Evolutionary conservation across 2,113 vertebrate genomes (phyloP).

Genomic region (Tauraco erythrolophus): DNA sequence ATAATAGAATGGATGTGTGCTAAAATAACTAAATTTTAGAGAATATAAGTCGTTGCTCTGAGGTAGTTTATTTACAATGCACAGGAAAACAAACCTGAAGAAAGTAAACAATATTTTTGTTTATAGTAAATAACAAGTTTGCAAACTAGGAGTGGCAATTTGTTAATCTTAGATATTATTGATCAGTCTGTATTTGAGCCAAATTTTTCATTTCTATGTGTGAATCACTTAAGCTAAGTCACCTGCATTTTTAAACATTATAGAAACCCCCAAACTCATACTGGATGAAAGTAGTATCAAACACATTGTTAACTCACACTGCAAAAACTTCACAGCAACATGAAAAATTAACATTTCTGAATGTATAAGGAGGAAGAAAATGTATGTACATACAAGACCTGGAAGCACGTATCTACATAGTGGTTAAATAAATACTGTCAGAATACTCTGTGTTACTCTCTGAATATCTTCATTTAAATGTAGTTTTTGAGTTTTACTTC

Average conservation of each 20-base stretch:
- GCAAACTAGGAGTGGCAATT: neutral
- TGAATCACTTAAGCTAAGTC: neutral
- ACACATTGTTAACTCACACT: neutral
- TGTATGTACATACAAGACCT: neutral
- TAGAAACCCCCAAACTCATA: neutral
- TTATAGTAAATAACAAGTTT: neutral
- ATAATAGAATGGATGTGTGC: neutral
- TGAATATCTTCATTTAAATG: constrained; percentile 39
- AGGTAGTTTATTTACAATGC: neutral
- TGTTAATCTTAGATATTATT: neutral
- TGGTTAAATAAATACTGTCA: neutral
- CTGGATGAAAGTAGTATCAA: neutral
- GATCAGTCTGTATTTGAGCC: neutral
- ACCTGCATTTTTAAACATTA: neutral
- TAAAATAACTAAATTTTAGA: neutral
- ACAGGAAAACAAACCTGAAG: neutral
- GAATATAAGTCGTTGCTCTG: neutral
- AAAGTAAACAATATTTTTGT: neutral
- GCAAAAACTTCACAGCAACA: neutral
- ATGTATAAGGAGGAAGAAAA: neutral
- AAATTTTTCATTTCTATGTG: neutral
- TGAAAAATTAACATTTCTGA: neutral
- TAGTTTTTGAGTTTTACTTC: constrained; percentile 41
- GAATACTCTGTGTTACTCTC: neutral
- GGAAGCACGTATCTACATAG: neutral